Evolutionary conservation across 2,113 vertebrate species (phyloP), one percentile per base, ranked within the genome.

Genomic region (Pitta sordida): DNA sequence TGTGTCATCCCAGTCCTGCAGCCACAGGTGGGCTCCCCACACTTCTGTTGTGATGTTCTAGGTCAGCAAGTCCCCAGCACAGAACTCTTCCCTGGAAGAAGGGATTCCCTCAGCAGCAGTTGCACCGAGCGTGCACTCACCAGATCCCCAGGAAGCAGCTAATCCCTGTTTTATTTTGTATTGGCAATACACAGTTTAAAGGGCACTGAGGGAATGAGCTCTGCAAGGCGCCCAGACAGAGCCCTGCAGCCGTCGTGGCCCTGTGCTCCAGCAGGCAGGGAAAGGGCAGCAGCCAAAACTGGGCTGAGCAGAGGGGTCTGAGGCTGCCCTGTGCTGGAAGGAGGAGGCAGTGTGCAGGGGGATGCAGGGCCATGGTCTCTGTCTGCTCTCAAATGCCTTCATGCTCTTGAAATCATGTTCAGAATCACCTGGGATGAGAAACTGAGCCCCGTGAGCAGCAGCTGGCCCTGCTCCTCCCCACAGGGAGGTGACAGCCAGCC

Each of bases 371-470:
- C 48, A 30, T 6, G 13, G 48, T 36, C 44, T 43, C 30, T 32
- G 20, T 74, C 46, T 11, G 30, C 48, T 82, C 52, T 74, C 3
- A 1, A 30, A 1, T 24, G 51, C 36, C 48, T 9, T 95, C 92
- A 93, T 10, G 84, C 44, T 94, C 86, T 94, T 67, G 94, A 95
- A 91, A 98, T 93, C 59, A 97, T 97, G 60, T 92, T 95, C 93
- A 98, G 74, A 80, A 98, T 97, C 39, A 97, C 83, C 97, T 98
- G 94, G 41, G 46, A 23, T 10, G 14, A 91, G 41, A 27, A 88
- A 32, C 6, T 3, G 6, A 77, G 65, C 21, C 10, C 60, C 49
- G 49, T 62, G 41, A 76, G 65, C 7, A 3, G 39, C 37, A 53
- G 44, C 80, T 26, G 51, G 32, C 29, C 24, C 22, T 0, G 1